Percentiles rank a stretch among this genome's conserved stretches.
Conservation (phyloP, 2,797 vertebrate genomes). For the Thunnus albacares region DNA sequence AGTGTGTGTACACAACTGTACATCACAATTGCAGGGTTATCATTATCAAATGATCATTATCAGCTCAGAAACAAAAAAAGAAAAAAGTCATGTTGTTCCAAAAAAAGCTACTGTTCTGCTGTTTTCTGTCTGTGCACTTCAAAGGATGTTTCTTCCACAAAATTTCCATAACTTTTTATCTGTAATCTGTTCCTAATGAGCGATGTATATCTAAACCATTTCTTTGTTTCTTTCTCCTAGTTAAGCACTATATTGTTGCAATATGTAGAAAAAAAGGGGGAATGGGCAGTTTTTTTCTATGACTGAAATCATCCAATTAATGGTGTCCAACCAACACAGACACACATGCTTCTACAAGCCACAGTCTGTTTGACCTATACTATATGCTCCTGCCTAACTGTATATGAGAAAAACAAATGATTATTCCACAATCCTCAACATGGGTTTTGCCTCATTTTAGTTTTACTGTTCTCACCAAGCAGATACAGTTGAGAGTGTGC, state of each 20-base stretch:
- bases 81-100: slow-evolving; percentile 54
- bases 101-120: slow-evolving; percentile 69
- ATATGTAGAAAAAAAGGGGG: slow-evolving; percentile 18
- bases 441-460: slow-evolving; percentile 36
- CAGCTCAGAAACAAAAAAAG: slow-evolving; percentile 54
- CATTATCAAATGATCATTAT: slow-evolving; percentile 83
- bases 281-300: slow-evolving; percentile 17
- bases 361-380: slow-evolving; percentile 51
- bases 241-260: slow-evolving; percentile 41
- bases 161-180: slow-evolving; percentile 80
- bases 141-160: slow-evolving; percentile 68
- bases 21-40: slow-evolving; percentile 76
- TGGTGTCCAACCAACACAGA: slow-evolving; percentile 55
- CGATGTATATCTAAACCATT: slow-evolving; percentile 67
- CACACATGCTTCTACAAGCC: slow-evolving; percentile 35
- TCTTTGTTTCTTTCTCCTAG: slow-evolving; percentile 27
- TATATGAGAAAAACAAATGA: slow-evolving; percentile 44
- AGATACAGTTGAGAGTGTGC: slow-evolving; percentile 14
- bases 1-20: slow-evolving; percentile 66
- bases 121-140: slow-evolving; percentile 74
- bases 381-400: slow-evolving; percentile 35
- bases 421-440: slow-evolving; percentile 33
- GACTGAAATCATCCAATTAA: slow-evolving; percentile 62
- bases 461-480: slow-evolving; percentile 26
- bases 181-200: slow-evolving; percentile 79